Evolutionary conservation across 2,888 invertebrate genomes (phyloP), one percentile per base, ranked within the genome.

Genomic region (Papilio elwesi): DNA sequence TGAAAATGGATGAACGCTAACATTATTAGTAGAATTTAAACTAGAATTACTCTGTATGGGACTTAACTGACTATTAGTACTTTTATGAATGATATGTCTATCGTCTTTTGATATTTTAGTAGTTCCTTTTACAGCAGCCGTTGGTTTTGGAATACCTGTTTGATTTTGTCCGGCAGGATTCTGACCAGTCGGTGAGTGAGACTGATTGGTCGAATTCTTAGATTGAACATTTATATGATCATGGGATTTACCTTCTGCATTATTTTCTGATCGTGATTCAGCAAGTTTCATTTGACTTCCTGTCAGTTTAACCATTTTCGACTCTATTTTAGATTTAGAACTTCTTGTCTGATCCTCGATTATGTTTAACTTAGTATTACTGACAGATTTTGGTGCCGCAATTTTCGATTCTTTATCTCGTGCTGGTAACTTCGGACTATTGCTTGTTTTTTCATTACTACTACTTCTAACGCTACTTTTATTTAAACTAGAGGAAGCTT

Each of bases 101-200:
- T 94, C 87, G 84, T 95, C 95, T 87, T 94, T 94, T 77, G 95
- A 89, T 80, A 96, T 94, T 89, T 98, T 98, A 76, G 96, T 96
- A 38, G 97, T 98, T 76, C 98, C 98, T 93, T 98, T 98, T 48
- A 98, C 97, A 73, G 98, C 97, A 10, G 98, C 98, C 59, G 98
- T 98, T 2, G 98, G 98, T 87, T 98, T 98, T 0, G 98, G 98
- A 79, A 98, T 97, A 16, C 97, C 97, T 8, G 93, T 93, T 59
- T 89, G 89, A 80, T 91, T 92, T 73, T 84, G 91, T 47, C 84
- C 80, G 7, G 86, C 86, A 77, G 86, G 81, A 71, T 83, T 85
- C 81, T 87, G 97, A 94, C 71, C 94, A 86, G 81, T 75, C 10
- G 79, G 79, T 57, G 87, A 82, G 15, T 87, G 84, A 52, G 84